Percentiles rank a stretch among this genome's conserved stretches.
These are phyloP conservation scores for Epiblema foenella DNA, from an alignment of 2,888 invertebrate species.

Conservation along the genomic window DNA sequence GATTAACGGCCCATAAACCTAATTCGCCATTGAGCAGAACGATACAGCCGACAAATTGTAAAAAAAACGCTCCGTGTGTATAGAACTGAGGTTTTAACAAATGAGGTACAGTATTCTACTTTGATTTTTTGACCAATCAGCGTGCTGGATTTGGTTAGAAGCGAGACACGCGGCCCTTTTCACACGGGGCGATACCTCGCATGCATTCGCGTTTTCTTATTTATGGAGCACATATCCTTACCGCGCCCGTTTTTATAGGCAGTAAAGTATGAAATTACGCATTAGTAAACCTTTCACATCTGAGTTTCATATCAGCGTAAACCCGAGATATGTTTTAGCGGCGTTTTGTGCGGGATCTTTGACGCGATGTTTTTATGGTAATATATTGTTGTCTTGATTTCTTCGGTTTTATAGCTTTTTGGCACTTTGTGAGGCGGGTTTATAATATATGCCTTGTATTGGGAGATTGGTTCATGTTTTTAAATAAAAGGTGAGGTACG, in stretches of 20 bases:
- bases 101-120: conserved; percentile 60
- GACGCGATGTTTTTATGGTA: conserved; percentile 73
- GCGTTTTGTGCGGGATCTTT: conserved; percentile 64
- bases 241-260: conserved; percentile 74
- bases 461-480: conserved; percentile 38
- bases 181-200: conserved; percentile 56
- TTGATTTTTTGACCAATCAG: conserved; percentile 60
- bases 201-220: conserved; percentile 71
- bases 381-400: conserved; percentile 66
- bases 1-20: conserved; percentile 17
- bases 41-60: conserved; percentile 10
- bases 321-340: conserved; percentile 76
- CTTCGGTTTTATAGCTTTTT: conserved; percentile 69
- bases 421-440: conserved; percentile 65
- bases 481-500: conserved; percentile 10
- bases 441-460: conserved; percentile 36
- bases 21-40: conserved; percentile 14
- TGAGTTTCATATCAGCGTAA: conserved; percentile 69
- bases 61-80: conserved; percentile 40
- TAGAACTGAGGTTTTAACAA: conserved; percentile 36
- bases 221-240: conserved; percentile 70
- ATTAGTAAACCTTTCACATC: conserved; percentile 79
- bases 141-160: conserved; percentile 48
- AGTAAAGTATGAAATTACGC: conserved; percentile 80
- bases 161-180: conserved; percentile 51